Evolutionary conservation across 2,797 vertebrate genomes (phyloP).

Genomic region (Pampus argenteus): DNA sequence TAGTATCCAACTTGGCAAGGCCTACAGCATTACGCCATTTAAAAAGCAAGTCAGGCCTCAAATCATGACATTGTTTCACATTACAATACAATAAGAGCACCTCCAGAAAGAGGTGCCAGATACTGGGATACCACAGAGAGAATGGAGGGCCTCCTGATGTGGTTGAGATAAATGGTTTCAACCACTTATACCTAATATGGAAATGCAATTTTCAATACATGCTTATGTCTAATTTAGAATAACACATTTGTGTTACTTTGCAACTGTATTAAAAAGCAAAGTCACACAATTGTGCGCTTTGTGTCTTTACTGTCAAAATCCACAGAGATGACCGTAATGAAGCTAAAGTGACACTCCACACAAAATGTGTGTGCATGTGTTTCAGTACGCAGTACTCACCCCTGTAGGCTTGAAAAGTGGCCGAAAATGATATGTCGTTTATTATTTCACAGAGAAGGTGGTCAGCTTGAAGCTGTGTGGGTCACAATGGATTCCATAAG

Average conservation of each 20-base stretch:
- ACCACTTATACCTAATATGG: constrained; percentile 1
- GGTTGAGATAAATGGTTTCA: constrained; percentile 49
- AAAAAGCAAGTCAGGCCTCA: constrained; percentile 15
- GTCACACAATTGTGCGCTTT: constrained; percentile 24
- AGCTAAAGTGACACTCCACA: constrained; percentile 27
- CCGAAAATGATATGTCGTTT: background rate
- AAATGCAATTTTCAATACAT: constrained; percentile 11
- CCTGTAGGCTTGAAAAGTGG: background rate
- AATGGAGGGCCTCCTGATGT: constrained; percentile 32
- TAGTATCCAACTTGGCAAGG: constrained; percentile 27
- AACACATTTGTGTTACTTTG: constrained; percentile 22
- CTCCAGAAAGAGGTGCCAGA: constrained; percentile 19
- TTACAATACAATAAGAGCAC: constrained; percentile 16
- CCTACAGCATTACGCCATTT: constrained; percentile 26
- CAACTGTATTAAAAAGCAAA: constrained; percentile 21
- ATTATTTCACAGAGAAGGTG: constrained; percentile 1
- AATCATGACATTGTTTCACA: constrained; percentile 27
- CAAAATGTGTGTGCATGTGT: constrained; percentile 7
- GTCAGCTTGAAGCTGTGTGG: constrained; percentile 8
- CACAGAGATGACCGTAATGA: constrained; percentile 18
- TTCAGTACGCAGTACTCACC: constrained; percentile 21
- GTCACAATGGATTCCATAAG: constrained; percentile 4
- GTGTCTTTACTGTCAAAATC: constrained; percentile 21
- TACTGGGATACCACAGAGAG: constrained; percentile 14
- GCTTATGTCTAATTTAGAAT: background rate